phyloP scores from a whole-genome alignment of 2,888 invertebrate species.

The Campaea margaritaria region DNA sequence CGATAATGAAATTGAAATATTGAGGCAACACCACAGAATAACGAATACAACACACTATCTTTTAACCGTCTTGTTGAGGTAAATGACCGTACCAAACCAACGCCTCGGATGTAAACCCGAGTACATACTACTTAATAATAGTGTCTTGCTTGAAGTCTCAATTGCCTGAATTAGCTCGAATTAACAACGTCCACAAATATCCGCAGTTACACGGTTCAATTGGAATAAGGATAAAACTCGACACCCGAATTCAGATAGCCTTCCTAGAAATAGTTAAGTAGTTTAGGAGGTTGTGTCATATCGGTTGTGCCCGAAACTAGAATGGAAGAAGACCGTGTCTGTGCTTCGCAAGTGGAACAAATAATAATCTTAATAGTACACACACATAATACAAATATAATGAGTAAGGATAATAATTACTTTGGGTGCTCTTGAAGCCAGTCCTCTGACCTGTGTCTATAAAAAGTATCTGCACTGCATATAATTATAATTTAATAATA shows the following conservation, averaged over 20 bases:
- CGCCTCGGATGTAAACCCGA: conserved; percentile 22
- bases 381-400: too few relatives aligned
- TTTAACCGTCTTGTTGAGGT: conserved; percentile 24
- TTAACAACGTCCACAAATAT: conserved; percentile 57
- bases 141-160: conserved; percentile 52
- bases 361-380: too few relatives aligned
- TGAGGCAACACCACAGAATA: background rate
- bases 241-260: conserved; percentile 24
- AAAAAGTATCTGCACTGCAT: too few relatives aligned
- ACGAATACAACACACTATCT: conserved; percentile 6
- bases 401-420: too few relatives aligned
- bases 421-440: too few relatives aligned
- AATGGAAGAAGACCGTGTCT: background rate
- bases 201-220: conserved; percentile 41
- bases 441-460: too few relatives aligned
- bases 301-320: conserved; percentile 1
- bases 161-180: conserved; percentile 79
- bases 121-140: background rate
- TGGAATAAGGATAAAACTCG: conserved; percentile 63
- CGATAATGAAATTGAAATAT: conserved; percentile 23
- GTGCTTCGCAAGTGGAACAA: background rate
- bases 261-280: conserved; percentile 39
- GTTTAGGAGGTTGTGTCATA: conserved; percentile 14
- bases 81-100: conserved; percentile 29
- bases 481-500: too few relatives aligned